Evolutionary conservation across 2,888 invertebrate genomes (phyloP), one percentile per base, ranked within the genome.

Genomic region (Microctonus aethiopoides): DNA sequence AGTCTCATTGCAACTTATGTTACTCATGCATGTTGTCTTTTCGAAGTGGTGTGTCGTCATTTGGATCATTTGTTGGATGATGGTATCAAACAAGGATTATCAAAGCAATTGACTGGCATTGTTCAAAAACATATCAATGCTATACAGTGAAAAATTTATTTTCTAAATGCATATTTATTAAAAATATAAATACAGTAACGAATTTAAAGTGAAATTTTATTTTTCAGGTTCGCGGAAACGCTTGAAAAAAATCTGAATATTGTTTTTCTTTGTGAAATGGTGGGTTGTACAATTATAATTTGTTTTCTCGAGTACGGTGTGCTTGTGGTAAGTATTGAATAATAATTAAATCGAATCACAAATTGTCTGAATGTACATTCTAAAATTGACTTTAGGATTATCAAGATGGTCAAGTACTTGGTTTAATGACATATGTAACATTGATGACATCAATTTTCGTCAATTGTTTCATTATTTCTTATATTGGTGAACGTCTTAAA

Each of bases 271-370:
- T 79, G 79, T 29, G 82, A 82, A 75, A 81, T 82, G 79, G 74
- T 78, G 22, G 82, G 82, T 0, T 81, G 80, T 61, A 82, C 82
- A 0, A 66, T 82, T 6, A 82, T 81, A 16, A 80, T 82, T 41
- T 82, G 82, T 56, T 81, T 82, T 59, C 72, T 82, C 13, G 82
- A 81, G 65, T 82, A 79, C 67, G 81, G 81, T 16, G 77, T 81
- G 57, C 71, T 82, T 7, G 75, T 75, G 75, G 80, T 79, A 65
- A 36, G 34, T 11, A 66, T 20, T 16, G 34, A 24, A 7, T 51
- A n/a, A 22, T 16, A 46, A 24, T n/a, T 51, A n/a, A 22, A 10
- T 24, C 26, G 46, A 26, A n/a, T 46, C 11, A 41, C 0, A 41
- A 32, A n/a, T 46, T 39, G 26, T 57, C 6, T 34, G 57, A 13